Conservation (phyloP, 2,113 vertebrate genomes). For the Petrocephalus zakoni region DNA sequence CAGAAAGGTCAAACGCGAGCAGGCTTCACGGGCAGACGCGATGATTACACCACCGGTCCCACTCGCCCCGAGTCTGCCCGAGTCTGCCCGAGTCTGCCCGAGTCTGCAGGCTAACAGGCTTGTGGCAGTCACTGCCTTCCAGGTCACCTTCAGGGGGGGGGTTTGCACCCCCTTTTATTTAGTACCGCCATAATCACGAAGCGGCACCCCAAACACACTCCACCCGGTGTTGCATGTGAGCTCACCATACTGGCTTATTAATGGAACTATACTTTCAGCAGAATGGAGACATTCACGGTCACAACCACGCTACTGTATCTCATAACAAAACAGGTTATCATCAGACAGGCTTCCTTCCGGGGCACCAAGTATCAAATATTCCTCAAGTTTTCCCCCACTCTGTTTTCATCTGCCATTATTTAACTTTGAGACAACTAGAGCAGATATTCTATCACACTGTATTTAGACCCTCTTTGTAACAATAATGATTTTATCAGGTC, state of each 20-base stretch:
- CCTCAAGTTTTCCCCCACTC: not conserved
- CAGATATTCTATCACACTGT: not conserved
- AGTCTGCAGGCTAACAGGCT: not conserved
- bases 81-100: too few species aligned
- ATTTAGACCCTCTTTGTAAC: not conserved
- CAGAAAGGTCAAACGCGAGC: conserved; percentile 55
- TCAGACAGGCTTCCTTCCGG: not conserved
- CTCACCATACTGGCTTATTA: not conserved
- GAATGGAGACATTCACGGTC: not conserved
- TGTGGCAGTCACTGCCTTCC: not conserved
- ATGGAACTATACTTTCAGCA: not conserved
- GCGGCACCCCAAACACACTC: not conserved
- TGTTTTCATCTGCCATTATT: not conserved
- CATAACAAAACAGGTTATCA: not conserved
- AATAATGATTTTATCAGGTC: not conserved
- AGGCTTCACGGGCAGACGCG: conserved; percentile 29
- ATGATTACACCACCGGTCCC: not conserved
- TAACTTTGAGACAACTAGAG: not conserved
- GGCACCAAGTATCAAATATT: not conserved
- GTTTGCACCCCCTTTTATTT: too few species aligned
- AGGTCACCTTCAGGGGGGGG: not conserved
- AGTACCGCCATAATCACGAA: not conserved
- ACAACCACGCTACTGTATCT: not conserved
- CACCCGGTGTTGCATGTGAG: not conserved
- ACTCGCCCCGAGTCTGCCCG: too few species aligned